Base-by-base conservation (phyloP, 2,888 invertebrate genomes). In the Trissolcus brochymenae region DNA sequence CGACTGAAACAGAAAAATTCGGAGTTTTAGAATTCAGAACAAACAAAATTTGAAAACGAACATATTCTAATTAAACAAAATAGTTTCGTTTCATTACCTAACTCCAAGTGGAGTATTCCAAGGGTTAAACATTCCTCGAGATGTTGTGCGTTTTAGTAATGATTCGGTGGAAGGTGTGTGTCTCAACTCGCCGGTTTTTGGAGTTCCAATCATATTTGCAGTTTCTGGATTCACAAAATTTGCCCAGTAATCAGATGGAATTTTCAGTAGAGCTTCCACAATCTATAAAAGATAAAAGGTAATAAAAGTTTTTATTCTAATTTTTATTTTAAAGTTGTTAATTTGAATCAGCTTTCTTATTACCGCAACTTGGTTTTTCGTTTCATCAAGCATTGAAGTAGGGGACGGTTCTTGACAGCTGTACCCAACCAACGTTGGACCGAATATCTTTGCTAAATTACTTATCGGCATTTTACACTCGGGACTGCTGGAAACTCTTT, bases 371-470 rank as follows among this genome's bases (percentile, higher is more conserved):
- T 96, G 96, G 82, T 94, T 94, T 57, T 92, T 92, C 0, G 95
- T 95, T 85, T 96, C 96, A 0, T 92, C 92, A 78, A 95, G 92
- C 90, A 96, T 93, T 59, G 93, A 93, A 4, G 92, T 91, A 16
- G 93, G 92, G 80, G 93, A 92, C 0, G 94, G 94, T 86, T 95
- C 94, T 0, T 91, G 90, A 0, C 93, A 93, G 13, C 95, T 95
- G 86, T 95, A 97, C 0, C 98, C 98, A 19, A 99, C 94, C 60
- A 99, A 92, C 0, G 98, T 98, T 1, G 98, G 98, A 0, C 96
- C 98, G 90, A 99, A 97, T 35, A 98, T 93, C 86, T 94, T 95
- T 0, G 98, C 94, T 82, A 99, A 90, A 90, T 98, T 98, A 80
- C 93, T 93, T 19, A 94, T 91, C 0, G 96, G 95, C 99, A 99